Conservation (phyloP, 2,113 vertebrate species). For the Scopus umbretta region DNA sequence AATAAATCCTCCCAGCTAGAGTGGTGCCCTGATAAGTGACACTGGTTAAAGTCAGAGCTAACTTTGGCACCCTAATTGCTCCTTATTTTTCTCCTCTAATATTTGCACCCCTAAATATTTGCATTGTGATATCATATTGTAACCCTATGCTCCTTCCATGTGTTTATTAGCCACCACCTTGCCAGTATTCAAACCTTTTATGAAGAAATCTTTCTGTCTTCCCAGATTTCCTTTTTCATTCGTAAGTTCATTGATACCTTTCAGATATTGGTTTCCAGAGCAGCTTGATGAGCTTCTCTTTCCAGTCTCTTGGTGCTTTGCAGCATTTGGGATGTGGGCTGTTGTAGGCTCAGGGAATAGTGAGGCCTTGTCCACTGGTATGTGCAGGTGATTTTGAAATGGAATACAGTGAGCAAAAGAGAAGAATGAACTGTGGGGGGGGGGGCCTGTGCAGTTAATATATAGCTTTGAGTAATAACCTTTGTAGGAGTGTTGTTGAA, state of each 20-base stretch:
- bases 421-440: neutral
- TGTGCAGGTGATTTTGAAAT: neutral
- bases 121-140: neutral
- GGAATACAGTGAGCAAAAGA: neutral
- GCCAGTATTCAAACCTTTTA: neutral
- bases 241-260: accelerated
- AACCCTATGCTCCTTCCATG: accelerated
- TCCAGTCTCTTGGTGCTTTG: neutral
- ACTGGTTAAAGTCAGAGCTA: neutral
- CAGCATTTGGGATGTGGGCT: neutral
- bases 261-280: accelerated
- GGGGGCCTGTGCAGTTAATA: neutral
- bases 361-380: neutral
- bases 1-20: neutral
- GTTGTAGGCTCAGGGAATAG: neutral
- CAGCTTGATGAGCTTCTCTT: accelerated
- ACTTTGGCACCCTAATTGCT: neutral
- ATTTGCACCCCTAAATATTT: neutral
- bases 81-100: neutral
- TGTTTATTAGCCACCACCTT: neutral
- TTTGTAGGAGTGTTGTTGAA: neutral
- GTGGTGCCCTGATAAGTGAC: too few species aligned
- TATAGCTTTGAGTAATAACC: neutral
- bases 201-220: neutral
- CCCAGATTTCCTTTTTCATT: neutral